phyloP scores from a whole-genome alignment of 1,140 invertebrate genomes.

The Zaprionus vittiger region DNA sequence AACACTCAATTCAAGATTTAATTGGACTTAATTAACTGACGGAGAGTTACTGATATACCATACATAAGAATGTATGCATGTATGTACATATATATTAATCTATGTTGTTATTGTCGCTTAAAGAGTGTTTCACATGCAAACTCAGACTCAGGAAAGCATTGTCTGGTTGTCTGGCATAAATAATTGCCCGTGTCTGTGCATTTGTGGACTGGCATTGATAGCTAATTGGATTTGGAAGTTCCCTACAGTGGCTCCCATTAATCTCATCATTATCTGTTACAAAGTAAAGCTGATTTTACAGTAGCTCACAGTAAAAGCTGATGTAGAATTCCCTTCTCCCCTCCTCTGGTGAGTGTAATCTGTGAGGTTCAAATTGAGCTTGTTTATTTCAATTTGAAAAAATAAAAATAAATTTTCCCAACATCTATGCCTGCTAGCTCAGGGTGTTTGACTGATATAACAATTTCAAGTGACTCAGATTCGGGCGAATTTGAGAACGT shows the following conservation, averaged over 20 bases:
- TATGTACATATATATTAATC: neutral
- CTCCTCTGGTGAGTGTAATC: constrained; percentile 15
- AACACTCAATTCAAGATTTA: neutral
- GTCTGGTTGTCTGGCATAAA: neutral
- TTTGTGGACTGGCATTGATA: constrained; percentile 21
- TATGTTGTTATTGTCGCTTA: neutral
- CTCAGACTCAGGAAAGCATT: neutral
- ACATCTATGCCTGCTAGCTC: constrained; percentile 9
- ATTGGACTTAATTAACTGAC: neutral
- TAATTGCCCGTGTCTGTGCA: neutral
- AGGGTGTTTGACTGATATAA: neutral
- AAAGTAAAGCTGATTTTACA: constrained; percentile 25
- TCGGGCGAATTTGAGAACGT: too few species aligned
- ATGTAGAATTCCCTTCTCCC: neutral
- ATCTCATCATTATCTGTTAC: constrained; percentile 17
- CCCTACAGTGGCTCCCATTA: constrained; percentile 5
- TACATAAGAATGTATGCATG: neutral
- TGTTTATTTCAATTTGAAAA: constrained; percentile 51
- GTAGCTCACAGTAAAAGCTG: constrained; percentile 10
- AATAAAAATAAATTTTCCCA: constrained; percentile 29
- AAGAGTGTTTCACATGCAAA: neutral
- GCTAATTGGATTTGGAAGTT: constrained; percentile 61
- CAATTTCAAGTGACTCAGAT: neutral
- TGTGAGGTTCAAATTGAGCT: constrained; percentile 32
- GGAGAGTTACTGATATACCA: neutral